phyloP scores from a whole-genome alignment of 2,797 vertebrate species.

The Streptopelia turtur region DNA sequence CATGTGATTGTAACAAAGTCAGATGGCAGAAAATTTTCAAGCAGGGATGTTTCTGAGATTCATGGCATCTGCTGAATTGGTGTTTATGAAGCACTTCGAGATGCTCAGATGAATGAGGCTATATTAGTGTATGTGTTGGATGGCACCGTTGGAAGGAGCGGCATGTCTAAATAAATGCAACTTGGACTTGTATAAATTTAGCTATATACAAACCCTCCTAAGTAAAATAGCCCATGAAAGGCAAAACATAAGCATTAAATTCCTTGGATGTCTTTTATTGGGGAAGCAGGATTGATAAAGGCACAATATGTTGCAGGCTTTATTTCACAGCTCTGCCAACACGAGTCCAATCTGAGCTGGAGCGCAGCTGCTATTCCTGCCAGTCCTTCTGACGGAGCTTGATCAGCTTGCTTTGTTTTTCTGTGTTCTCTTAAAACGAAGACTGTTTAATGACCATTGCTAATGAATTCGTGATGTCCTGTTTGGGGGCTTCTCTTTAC shows the following conservation, averaged over 20 bases:
- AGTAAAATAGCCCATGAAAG: constrained; percentile 39
- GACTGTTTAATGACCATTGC: constrained; percentile 10
- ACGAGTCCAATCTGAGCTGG: constrained; percentile 62
- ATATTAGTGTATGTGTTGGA: neutral
- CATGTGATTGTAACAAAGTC: neutral
- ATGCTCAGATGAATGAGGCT: constrained; percentile 18
- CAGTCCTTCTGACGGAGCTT: constrained; percentile 48
- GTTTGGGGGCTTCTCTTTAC: constrained; percentile 38
- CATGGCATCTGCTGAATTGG: constrained; percentile 15
- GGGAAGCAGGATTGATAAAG: constrained; percentile 58
- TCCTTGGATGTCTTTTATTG: constrained; percentile 44
- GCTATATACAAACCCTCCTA: constrained; percentile 11
- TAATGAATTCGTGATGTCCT: constrained; percentile 40
- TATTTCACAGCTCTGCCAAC: constrained; percentile 72
- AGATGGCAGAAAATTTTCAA: constrained; percentile 35
- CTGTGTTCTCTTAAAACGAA: constrained; percentile 17
- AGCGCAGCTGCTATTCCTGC: constrained; percentile 67
- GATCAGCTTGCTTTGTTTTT: constrained; percentile 65
- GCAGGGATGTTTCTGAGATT: constrained; percentile 26
- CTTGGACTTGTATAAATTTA: constrained; percentile 14
- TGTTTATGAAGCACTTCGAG: constrained; percentile 26
- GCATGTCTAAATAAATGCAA: neutral
- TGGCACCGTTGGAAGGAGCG: neutral
- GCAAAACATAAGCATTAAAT: constrained; percentile 36
- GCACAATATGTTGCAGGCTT: constrained; percentile 64